Conservation (phyloP, 1,140 invertebrate genomes). For the Ceratina japonica region DNA sequence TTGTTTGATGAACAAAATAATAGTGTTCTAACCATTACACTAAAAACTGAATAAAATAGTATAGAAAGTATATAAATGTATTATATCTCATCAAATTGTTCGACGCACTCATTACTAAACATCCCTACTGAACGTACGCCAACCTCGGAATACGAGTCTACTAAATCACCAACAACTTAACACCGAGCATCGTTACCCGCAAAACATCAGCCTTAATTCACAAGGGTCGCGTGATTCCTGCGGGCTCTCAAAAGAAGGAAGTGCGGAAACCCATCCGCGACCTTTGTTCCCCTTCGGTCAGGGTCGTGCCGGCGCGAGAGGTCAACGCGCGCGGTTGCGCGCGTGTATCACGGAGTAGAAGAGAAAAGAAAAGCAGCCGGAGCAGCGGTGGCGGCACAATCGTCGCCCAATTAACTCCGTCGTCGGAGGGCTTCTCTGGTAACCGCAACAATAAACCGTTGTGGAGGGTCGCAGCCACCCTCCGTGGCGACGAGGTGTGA, state of each 20-base stretch:
- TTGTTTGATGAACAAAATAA: too few species aligned
- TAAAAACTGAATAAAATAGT: too few species aligned
- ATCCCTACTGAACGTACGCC: neutral
- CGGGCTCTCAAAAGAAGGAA: slow-evolving; percentile 7
- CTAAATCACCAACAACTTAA: neutral
- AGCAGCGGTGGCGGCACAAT: slow-evolving; percentile 59
- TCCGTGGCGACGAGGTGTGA: slow-evolving; percentile 54
- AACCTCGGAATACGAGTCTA: neutral
- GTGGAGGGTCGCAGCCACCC: slow-evolving; percentile 58
- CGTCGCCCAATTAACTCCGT: slow-evolving; percentile 75
- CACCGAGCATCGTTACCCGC: slow-evolving; percentile 7
- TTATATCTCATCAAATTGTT: neutral
- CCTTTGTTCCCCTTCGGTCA: slow-evolving; percentile 58
- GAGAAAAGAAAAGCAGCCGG: slow-evolving; percentile 43
- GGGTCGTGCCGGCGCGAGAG: slow-evolving; percentile 46
- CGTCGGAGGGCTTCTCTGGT: slow-evolving; percentile 68
- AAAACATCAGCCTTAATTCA: neutral
- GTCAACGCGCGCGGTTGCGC: slow-evolving; percentile 38
- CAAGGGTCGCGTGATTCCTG: neutral
- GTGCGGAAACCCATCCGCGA: slow-evolving; percentile 24
- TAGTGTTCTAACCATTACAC: too few species aligned
- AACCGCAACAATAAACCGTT: slow-evolving; percentile 73
- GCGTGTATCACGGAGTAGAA: slow-evolving; percentile 22
- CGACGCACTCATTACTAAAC: slow-evolving; percentile 4
- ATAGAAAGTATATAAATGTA: neutral